Base-by-base conservation (phyloP, 2,113 vertebrate species). In the Aphelocoma coerulescens region DNA sequence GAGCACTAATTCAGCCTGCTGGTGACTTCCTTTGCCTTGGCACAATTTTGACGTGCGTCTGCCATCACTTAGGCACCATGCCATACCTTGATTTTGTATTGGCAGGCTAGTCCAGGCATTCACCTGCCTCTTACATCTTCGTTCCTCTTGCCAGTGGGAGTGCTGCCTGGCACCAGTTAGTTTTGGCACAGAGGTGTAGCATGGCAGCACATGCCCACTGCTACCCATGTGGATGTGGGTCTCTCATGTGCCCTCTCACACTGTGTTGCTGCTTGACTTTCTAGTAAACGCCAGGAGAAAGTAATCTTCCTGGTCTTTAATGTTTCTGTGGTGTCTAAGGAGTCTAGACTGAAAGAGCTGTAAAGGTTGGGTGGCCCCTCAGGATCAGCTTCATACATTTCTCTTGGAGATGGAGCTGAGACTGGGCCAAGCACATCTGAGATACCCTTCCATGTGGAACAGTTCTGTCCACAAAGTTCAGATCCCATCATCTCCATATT, bases 1-100 rank as follows among this genome's bases (percentile, higher is more conserved):
- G 27, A 71, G 71, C 62, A 27, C 13, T 35, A 48, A 48, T 35
- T 79, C 75, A 54, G 37, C 0, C 0, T 62, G 67, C 58, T 48
- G 27, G 54, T 91, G 89, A 32, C 75, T 91, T 91, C 51, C 27
- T 92, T 59, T 83, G 75, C 63, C 30, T 89, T 96, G 76, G 83
- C 84, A 59, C 61, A 28, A 8, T 18, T 35, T 39, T 74, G 39
- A 54, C 0, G 0, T 59, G 46, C 32, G 51, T 91, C 61, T 84
- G 84, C 80, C 76, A 43, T 84, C 33, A 8, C 46, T 73, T 74
- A 16, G 91, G 89, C 55, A 37, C 61, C 10, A 3, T 0, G 54
- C 93, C 65, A 37, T 69, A 6, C 26, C 33, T 57, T 39, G 49
- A 27, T 43, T 88, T 62, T 78, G 11, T 16, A 16, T 41, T 88